Conservation (phyloP, 2,888 invertebrate genomes). For the Neria commutata region DNA sequence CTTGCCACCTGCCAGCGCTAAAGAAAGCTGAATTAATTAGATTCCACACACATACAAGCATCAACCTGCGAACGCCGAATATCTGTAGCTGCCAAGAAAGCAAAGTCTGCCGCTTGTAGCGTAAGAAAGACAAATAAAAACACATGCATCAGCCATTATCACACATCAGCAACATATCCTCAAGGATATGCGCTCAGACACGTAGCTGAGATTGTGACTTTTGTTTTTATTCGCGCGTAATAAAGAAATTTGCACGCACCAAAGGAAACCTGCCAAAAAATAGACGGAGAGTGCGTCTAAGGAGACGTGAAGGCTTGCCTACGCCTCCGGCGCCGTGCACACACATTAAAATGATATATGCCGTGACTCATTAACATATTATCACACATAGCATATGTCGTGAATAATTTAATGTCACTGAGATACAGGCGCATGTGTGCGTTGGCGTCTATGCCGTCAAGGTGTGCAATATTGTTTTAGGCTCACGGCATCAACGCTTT, state of each 20-base stretch:
- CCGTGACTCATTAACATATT: conserved; percentile 58
- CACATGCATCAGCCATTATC: conserved; percentile 46
- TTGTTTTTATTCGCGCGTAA: conserved; percentile 8
- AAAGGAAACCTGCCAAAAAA: neutral
- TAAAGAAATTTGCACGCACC: too few relatives aligned
- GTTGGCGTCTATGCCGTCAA: conserved; percentile 9
- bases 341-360: conserved; percentile 53
- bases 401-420: conserved; percentile 43
- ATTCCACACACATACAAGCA: conserved; percentile 43
- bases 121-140: conserved; percentile 13
- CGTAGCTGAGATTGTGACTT: conserved; percentile 49
- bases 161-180: conserved; percentile 54
- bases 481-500: too few relatives aligned
- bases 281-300: too few relatives aligned
- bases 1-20: conserved; percentile 40
- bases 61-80: conserved; percentile 21
- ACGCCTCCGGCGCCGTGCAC: conserved; percentile 27
- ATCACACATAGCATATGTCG: conserved; percentile 57
- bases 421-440: neutral
- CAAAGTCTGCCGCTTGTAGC: neutral
- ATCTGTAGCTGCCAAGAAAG: neutral
- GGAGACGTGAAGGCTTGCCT: too few relatives aligned
- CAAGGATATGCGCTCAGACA: conserved; percentile 54
- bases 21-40: conserved; percentile 55
- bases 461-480: conserved; percentile 35